phyloP scores from a whole-genome alignment of 2,888 invertebrate species.

The Leptinotarsa rubiginosa region DNA sequence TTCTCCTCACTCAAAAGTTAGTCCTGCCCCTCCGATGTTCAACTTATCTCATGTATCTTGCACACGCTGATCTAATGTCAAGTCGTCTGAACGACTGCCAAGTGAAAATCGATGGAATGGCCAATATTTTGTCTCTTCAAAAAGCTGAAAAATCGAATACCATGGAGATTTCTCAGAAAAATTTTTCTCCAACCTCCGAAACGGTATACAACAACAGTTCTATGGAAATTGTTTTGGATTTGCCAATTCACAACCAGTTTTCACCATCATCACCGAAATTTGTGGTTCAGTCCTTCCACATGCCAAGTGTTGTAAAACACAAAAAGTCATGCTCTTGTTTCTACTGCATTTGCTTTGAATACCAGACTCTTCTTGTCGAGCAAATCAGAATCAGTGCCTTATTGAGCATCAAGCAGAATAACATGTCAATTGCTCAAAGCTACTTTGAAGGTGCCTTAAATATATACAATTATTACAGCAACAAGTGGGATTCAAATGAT shows the following conservation, averaged over 20 bases:
- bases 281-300: conserved; percentile 44
- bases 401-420: conserved; percentile 46
- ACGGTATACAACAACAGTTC: neutral
- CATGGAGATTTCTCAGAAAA: neutral
- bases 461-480: conserved; percentile 44
- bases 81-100: conserved; percentile 55
- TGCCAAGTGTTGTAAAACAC: conserved; percentile 52
- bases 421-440: conserved; percentile 39
- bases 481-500: conserved; percentile 37
- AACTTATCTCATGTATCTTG: conserved; percentile 54
- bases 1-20: conserved; percentile 56
- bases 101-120: conserved; percentile 55
- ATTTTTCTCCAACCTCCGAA: neutral
- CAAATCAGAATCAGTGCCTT: conserved; percentile 51
- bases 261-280: conserved; percentile 52
- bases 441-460: conserved; percentile 48
- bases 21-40: conserved; percentile 57
- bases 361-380: conserved; percentile 52
- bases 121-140: conserved; percentile 53
- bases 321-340: conserved; percentile 52
- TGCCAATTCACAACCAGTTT: conserved; percentile 35
- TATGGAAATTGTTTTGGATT: conserved; percentile 43
- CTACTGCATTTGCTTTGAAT: conserved; percentile 54
- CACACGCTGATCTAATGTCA: conserved; percentile 56
- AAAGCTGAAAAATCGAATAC: conserved; percentile 9